Base-by-base conservation (phyloP, 2,113 vertebrate species). In the Haplochromis vanheusdeni region DNA sequence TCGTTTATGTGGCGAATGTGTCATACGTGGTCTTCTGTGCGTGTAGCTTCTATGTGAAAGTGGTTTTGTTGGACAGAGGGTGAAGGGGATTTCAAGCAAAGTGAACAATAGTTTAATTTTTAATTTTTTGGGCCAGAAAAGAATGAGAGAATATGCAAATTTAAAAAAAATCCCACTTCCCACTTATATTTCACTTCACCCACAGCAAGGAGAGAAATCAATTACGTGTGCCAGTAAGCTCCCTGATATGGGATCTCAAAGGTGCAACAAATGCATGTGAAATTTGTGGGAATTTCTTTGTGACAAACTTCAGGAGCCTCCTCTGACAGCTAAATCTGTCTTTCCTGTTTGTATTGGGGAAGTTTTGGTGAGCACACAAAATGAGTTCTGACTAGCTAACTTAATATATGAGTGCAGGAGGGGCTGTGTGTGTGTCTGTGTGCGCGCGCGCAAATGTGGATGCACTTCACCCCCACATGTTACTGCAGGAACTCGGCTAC, bases 401-500 rank as follows among this genome's bases (percentile, higher is more conserved):
- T 73, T 21, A 49, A 16, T 55, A 60, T 87, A 49, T 77, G 68
- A 75, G 42, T 75, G 70, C 70, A 75, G 23, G 70, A 49, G 70
- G 70, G 23, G 23, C 70, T 75, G 5, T 45, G 56, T 51, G n/a
- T 49, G 58, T 13, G 37, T 7, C 4, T 9, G 60, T 12, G 62
- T 23, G 6, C 1, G 28, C 7, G 31, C 6, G 19, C 33, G 55
- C 8, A 4, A 19, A n/a, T 6, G 26, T 89, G 81, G 80, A 89
- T 89, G 83, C 45, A 21, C 70, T 82, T 77, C 56, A 3, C 75
- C 83, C 86, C 83, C 86, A 84, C 82, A 31, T 37, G 60, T 55
- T 73, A 79, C 31, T 26, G 52, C 82, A 56, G 62, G 82, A 89
- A 88, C 90, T 86, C 14, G 13, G 92, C 93, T 82, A 94, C 82